These are phyloP conservation scores for Rapana venosa DNA, from an alignment of 2,888 invertebrate genomes.

Conservation along the genomic window DNA sequence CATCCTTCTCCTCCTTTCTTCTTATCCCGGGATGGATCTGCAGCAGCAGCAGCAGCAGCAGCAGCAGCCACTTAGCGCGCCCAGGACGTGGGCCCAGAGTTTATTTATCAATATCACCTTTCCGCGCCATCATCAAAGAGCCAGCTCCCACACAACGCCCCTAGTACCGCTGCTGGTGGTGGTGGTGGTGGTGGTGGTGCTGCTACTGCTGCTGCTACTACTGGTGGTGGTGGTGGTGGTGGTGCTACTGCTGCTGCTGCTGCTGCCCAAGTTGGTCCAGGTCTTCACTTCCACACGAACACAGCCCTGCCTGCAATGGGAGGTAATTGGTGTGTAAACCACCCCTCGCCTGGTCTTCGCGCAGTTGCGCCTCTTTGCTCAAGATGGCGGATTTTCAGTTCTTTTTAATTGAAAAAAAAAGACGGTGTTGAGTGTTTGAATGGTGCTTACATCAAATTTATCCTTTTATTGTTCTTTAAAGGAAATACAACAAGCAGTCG, in stretches of 20 bases:
- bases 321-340: conserved; percentile 16
- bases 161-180: too few species aligned
- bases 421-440: not conserved
- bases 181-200: too few species aligned
- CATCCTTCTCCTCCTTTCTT: not conserved
- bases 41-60: not conserved
- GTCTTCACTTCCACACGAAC: not conserved
- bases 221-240: too few species aligned
- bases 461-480: not conserved
- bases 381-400: not conserved
- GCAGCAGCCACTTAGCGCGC: not conserved
- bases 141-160: not conserved
- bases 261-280: too few species aligned
- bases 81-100: not conserved
- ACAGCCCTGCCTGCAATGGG: not conserved
- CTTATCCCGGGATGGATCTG: not conserved
- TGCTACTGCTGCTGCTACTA: too few species aligned
- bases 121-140: conserved; percentile 5
- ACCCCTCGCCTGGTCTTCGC: not conserved
- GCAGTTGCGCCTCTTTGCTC: not conserved
- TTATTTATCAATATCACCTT: conserved; percentile 19
- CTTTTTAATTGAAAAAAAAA: not conserved
- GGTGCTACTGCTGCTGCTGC: too few species aligned
- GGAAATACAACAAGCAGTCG: not conserved
- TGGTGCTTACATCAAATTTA: not conserved